phyloP scores from a whole-genome alignment of 2,888 invertebrate genomes.

The Cepaea hortensis region DNA sequence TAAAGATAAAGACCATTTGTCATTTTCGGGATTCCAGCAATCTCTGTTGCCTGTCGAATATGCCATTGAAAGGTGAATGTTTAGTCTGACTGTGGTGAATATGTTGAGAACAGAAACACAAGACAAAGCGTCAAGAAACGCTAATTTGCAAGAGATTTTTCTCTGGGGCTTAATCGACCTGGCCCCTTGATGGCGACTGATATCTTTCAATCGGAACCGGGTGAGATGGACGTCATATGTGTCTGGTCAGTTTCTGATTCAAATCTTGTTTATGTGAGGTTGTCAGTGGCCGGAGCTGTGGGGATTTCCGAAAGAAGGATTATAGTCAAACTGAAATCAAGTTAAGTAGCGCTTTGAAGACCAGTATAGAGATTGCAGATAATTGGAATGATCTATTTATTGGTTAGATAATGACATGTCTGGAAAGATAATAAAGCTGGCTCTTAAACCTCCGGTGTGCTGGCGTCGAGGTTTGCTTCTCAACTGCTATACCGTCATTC shows the following conservation, averaged over 20 bases:
- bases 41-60: conserved; percentile 2
- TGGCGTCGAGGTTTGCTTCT: no score
- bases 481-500: no score
- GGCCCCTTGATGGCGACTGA: neutral
- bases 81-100: neutral
- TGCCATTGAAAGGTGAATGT: neutral
- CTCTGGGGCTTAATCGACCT: neutral
- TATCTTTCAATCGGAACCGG: neutral
- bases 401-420: no score
- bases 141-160: neutral
- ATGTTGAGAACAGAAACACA: neutral
- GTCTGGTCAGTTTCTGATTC: conserved; percentile 14
- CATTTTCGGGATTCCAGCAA: neutral
- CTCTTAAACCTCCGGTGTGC: no score
- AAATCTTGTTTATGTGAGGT: neutral
- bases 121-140: neutral
- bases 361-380: no score
- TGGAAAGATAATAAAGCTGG: no score
- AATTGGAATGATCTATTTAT: no score
- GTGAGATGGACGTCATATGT: neutral
- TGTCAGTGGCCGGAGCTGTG: neutral
- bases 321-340: neutral
- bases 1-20: neutral
- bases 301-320: neutral
- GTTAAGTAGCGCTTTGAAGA: no score